Percentiles rank a stretch among this genome's conserved stretches.
These are phyloP conservation scores for Euplagia quadripunctaria DNA, from an alignment of 2,888 invertebrate genomes.

Conservation along the genomic window DNA sequence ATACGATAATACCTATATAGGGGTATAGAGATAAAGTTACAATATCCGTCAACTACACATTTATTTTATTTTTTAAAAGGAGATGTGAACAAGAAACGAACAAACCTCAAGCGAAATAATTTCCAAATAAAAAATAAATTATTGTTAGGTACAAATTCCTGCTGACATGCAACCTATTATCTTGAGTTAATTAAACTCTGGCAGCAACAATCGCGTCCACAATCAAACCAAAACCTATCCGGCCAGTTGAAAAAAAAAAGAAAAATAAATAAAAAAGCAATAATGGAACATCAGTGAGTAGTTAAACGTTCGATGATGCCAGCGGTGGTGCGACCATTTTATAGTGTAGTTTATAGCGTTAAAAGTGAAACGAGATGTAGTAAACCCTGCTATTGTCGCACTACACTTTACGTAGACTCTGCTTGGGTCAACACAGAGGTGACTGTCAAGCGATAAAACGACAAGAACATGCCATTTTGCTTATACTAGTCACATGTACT, in stretches of 20 bases:
- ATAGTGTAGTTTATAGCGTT: constrained; percentile 75
- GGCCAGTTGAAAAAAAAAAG: not conserved
- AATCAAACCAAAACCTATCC: constrained; percentile 9
- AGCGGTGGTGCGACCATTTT: constrained; percentile 65
- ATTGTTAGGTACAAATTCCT: not conserved
- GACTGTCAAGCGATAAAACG: constrained; percentile 42
- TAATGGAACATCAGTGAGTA: constrained; percentile 43
- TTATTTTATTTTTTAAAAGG: too few relatives aligned
- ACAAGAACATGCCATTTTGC: constrained; percentile 37
- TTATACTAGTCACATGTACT: constrained; percentile 23
- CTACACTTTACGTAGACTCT: constrained; percentile 62
- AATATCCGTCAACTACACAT: too few relatives aligned
- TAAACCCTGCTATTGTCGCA: constrained; percentile 73
- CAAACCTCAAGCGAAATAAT: not conserved
- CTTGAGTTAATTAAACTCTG: constrained; percentile 4
- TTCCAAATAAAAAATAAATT: not conserved
- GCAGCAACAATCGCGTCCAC: not conserved
- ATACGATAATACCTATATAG: too few relatives aligned
- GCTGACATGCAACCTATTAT: not conserved
- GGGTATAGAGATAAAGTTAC: too few relatives aligned
- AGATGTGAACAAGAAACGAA: too few relatives aligned
- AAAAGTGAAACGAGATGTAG: constrained; percentile 75
- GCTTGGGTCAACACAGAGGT: constrained; percentile 55
- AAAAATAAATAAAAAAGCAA: constrained; percentile 35
- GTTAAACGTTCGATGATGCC: constrained; percentile 64